These are phyloP conservation scores for Drosophila fungiperda DNA, from an alignment of 2,888 invertebrate species.

Conservation along the genomic window DNA sequence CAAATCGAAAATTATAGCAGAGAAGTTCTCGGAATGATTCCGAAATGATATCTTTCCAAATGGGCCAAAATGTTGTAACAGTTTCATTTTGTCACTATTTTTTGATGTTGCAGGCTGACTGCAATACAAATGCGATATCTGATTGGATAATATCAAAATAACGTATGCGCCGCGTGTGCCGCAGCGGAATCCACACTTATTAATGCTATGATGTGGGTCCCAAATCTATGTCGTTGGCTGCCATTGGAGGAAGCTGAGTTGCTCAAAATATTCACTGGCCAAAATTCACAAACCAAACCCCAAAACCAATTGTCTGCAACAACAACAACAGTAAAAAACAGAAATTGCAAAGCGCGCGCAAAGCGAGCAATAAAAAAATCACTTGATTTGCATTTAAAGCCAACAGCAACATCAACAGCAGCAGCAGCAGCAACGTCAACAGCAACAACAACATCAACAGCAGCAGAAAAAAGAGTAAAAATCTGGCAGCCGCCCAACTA, in stretches of 20 bases:
- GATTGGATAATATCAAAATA: constrained; percentile 11
- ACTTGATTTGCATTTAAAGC: constrained; percentile 65
- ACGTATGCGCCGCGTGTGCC: constrained; percentile 45
- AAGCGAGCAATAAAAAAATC: constrained; percentile 62
- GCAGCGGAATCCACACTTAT: constrained; percentile 26
- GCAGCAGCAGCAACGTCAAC: not conserved
- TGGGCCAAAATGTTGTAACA: not conserved
- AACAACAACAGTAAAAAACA: not conserved
- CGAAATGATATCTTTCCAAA: constrained; percentile 4
- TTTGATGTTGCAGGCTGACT: not conserved
- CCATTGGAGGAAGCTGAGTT: not conserved
- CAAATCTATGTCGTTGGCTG: constrained; percentile 39
- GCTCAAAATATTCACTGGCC: constrained; percentile 44
- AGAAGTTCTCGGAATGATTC: constrained; percentile 19
- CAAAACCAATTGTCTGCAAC: constrained; percentile 42
- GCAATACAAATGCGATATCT: constrained; percentile 32
- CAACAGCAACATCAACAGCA: constrained; percentile 8
- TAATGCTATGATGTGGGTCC: constrained; percentile 17
- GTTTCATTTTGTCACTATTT: constrained; percentile 3
- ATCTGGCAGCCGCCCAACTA: constrained; percentile 9
- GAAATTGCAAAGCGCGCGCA: constrained; percentile 40
- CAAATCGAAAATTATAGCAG: constrained; percentile 5
- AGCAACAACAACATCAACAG: constrained; percentile 2
- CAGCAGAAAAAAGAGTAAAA: not conserved
- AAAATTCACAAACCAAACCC: constrained; percentile 16